These are phyloP conservation scores for Phalera bucephala DNA, from an alignment of 2,888 invertebrate genomes.

Conservation along the genomic window DNA sequence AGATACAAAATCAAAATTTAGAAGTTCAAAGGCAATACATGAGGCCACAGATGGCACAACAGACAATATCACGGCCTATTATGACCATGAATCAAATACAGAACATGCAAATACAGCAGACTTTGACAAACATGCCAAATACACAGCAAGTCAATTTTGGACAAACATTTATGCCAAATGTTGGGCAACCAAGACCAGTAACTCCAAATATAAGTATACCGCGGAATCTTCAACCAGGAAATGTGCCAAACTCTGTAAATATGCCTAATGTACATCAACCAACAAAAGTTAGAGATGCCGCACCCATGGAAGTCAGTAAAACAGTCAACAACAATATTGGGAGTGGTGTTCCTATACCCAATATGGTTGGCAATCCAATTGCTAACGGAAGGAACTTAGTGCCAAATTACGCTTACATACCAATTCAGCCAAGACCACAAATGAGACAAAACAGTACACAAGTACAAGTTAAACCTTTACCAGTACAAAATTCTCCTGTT, in stretches of 20 bases:
- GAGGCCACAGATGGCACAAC: constrained; percentile 31
- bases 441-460: constrained; percentile 12
- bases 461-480: constrained; percentile 4
- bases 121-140: constrained; percentile 27
- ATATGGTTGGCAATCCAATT: not conserved
- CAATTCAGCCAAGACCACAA: constrained; percentile 58
- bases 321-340: constrained; percentile 8
- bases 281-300: constrained; percentile 17
- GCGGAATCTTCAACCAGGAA: constrained; percentile 6
- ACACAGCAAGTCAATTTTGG: constrained; percentile 24
- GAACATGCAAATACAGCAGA: constrained; percentile 15
- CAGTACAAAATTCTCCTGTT: constrained; percentile 1
- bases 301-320: constrained; percentile 16
- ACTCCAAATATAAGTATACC: constrained; percentile 9
- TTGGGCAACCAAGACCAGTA: constrained; percentile 27
- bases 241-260: constrained; percentile 4
- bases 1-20: constrained; percentile 16
- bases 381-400: constrained; percentile 22
- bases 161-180: constrained; percentile 28
- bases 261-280: constrained; percentile 18
- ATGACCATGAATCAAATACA: constrained; percentile 25
- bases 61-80: constrained; percentile 25
- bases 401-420: constrained; percentile 46
- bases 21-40: constrained; percentile 30
- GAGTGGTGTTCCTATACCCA: constrained; percentile 10